Percentiles rank a stretch among this genome's conserved stretches.
Conservation (phyloP, 2,113 vertebrate species). For the Empidonax alnorum region DNA sequence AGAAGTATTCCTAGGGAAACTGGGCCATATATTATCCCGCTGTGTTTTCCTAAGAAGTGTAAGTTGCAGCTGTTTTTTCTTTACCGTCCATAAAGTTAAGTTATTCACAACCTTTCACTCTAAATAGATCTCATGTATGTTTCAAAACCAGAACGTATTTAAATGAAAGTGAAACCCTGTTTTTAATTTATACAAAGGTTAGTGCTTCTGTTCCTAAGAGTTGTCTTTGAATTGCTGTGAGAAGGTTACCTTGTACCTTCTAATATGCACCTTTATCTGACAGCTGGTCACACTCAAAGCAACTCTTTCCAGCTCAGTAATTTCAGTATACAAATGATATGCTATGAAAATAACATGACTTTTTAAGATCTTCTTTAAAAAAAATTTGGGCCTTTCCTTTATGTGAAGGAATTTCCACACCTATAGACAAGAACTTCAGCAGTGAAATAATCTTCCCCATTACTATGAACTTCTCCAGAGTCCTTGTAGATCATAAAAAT, state of each 20-base stretch:
- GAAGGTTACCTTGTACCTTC: not conserved
- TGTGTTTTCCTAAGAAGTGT: not conserved
- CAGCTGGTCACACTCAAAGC: not conserved
- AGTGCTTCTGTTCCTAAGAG: not conserved
- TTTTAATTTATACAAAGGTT: not conserved
- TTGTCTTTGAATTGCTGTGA: not conserved
- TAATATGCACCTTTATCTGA: not conserved
- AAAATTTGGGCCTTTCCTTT: not conserved
- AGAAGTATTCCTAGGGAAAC: not conserved
- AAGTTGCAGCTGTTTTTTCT: not conserved
- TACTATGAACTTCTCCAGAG: not conserved
- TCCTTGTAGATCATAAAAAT: not conserved
- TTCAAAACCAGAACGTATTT: slow-evolving; percentile 2
- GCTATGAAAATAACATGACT: not conserved
- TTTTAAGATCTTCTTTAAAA: not conserved
- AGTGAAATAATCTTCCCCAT: not conserved
- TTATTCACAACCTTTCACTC: slow-evolving; percentile 28
- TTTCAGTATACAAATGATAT: not conserved
- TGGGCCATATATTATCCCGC: not conserved
- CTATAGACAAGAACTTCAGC: not conserved
- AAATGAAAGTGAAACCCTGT: not conserved
- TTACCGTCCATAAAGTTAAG: not conserved
- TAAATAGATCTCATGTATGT: not conserved
- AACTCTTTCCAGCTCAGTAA: not conserved
- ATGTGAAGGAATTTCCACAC: not conserved